Conservation (phyloP, 92 coral and sea anemone species). For the Parazoanthus darwini region DNA sequence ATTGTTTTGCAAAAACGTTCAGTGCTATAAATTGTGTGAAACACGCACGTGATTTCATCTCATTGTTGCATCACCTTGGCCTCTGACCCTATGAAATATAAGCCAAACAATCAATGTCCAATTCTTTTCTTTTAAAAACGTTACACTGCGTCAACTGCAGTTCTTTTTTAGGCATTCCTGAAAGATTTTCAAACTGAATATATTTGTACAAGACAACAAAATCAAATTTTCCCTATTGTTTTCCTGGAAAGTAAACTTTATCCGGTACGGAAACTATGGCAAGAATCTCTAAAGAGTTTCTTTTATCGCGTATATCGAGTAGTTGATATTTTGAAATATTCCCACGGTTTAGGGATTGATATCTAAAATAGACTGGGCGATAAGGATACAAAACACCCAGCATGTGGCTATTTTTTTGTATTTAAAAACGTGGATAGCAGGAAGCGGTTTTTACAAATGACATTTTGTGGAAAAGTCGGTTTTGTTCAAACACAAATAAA, state of each 20-base stretch:
- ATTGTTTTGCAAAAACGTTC: too few relatives aligned
- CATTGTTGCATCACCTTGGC: background rate
- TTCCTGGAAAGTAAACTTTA: too few relatives aligned
- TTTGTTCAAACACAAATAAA: conserved; percentile 4
- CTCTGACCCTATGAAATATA: background rate
- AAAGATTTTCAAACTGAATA: too few relatives aligned
- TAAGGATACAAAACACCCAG: conserved; percentile 5
- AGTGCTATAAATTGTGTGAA: too few relatives aligned
- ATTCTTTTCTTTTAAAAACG: background rate
- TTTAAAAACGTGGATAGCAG: background rate
- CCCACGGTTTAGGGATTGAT: conserved; percentile 9
- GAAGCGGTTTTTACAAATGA: background rate
- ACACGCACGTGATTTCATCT: too few relatives aligned
- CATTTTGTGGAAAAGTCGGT: background rate
- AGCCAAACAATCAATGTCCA: background rate
- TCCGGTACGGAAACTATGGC: too few relatives aligned
- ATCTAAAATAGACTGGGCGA: conserved; percentile 9
- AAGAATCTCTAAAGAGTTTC: background rate
- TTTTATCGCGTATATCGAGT: background rate
- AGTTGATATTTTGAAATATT: background rate
- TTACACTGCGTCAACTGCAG: background rate
- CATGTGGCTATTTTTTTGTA: background rate
- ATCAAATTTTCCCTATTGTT: too few relatives aligned
- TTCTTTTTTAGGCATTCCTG: background rate
- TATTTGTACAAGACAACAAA: background rate